Evolutionary conservation across 1,140 invertebrate species (phyloP), one percentile per base, ranked within the genome.

Genomic region (Drosophila elegans): DNA sequence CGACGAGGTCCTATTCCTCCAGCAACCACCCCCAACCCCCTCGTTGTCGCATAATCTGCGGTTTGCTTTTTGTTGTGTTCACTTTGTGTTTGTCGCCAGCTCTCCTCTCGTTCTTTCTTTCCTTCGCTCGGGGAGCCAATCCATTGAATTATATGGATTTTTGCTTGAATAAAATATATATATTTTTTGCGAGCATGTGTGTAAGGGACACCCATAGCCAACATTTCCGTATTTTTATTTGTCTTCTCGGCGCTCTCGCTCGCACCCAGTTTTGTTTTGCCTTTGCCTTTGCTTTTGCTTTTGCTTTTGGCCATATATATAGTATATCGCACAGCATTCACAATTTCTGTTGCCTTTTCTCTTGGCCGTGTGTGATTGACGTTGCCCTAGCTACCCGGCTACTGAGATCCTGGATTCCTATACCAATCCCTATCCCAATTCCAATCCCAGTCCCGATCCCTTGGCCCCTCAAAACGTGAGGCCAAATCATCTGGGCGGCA

Each of bases 141-240:
- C 84, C 83, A 88, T 88, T 88, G 83, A 88, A 88, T 88, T 88
- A 88, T 88, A 89, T 88, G 84, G 80, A 88, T 88, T 89, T 86
- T 83, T 78, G 79, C 60, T 44, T 42, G 72, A 86, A 88, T 86
- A 82, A 83, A 79, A 88, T 82, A 88, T 69, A 78, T 68, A 49
- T 44, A 45, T 44, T 41, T 42, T 46, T 51, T 34, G 16, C 52
- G 29, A 60, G 63, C 63, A 57, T 71, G 49, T 74, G 49, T 55
- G 38, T 51, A n/a, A n/a, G 25, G 46, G 42, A 63, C 63, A 80
- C 80, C 77, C 72, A 74, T 69, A 73, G 68, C 62, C 81, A 79
- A 83, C 76, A 89, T 80, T 89, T 89, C 73, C 79, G 48, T 85
- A 80, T 73, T 85, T 80, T 84, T 85, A 76, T 85, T 85, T 84